Evolutionary conservation across 23 tunicate genomes (phyloP).

Genomic region (Trididemnum clinides): DNA sequence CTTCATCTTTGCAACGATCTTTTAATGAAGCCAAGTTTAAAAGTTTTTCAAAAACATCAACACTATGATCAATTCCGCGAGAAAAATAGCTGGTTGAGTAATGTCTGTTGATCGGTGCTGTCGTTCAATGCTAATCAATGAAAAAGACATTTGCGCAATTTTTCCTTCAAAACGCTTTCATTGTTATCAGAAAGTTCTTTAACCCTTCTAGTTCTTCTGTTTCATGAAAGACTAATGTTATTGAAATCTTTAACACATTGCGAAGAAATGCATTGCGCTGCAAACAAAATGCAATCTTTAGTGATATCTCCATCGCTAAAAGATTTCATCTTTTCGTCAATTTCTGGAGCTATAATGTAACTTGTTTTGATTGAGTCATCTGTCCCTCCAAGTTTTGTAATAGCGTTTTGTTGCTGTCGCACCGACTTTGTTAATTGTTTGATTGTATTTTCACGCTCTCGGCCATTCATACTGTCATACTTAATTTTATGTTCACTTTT

Average conservation of each 20-base stretch:
- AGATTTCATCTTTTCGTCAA: not conserved
- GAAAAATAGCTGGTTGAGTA: not conserved
- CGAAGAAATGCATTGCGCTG: not conserved
- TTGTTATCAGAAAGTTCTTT: not conserved
- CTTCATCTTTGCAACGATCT: not conserved
- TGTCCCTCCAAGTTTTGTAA: not conserved
- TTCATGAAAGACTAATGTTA: not conserved
- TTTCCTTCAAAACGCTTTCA: too few relatives aligned
- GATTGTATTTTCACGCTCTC: not conserved
- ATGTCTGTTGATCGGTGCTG: not conserved
- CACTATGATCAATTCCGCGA: not conserved
- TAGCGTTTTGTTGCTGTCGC: constrained; percentile 3
- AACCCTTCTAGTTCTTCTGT: not conserved
- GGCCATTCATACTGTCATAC: not conserved
- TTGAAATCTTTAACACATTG: not conserved
- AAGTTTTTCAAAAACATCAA: constrained; percentile 7
- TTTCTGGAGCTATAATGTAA: not conserved
- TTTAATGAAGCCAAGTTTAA: not conserved
- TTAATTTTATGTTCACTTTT: not conserved
- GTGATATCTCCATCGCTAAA: not conserved
- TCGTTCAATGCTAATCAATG: not conserved
- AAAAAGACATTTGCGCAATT: too few relatives aligned
- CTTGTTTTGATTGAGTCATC: not conserved
- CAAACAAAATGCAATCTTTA: not conserved
- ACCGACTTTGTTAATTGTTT: not conserved